These are phyloP conservation scores for Isotomurus palustris DNA, from an alignment of 2,888 invertebrate species.

Conservation along the genomic window DNA sequence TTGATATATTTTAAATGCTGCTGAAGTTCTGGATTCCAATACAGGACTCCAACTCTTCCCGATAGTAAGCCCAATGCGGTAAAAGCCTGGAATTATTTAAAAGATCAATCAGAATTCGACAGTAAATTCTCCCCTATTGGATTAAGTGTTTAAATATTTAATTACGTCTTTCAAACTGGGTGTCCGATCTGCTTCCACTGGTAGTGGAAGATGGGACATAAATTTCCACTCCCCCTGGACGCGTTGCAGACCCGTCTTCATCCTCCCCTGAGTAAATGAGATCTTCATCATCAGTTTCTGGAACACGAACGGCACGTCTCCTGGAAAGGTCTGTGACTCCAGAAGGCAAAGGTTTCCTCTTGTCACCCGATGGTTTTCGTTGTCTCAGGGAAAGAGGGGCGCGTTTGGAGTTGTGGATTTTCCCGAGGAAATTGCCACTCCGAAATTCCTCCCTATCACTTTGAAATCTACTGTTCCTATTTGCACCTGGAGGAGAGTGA, in stretches of 20 bases:
- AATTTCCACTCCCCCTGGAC: not conserved
- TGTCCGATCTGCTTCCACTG: slow-evolving; percentile 17
- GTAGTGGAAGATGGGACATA: not conserved
- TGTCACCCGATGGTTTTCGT: slow-evolving; percentile 1
- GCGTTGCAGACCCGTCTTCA: slow-evolving; percentile 17
- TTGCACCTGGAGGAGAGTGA: not conserved
- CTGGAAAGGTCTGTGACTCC: not conserved
- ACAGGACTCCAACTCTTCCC: slow-evolving; percentile 43
- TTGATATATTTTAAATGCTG: slow-evolving; percentile 32
- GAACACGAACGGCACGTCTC: slow-evolving; percentile 17
- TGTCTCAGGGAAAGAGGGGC: slow-evolving; percentile 12
- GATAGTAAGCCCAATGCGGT: slow-evolving; percentile 38
- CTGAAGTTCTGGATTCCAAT: slow-evolving; percentile 23
- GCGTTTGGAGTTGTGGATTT: not conserved
- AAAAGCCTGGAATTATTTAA: slow-evolving; percentile 20
- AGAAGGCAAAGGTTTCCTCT: not conserved
- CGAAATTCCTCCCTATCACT: not conserved
- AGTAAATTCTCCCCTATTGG: no score
- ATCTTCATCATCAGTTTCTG: slow-evolving; percentile 41
- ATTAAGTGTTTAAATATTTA: not conserved
- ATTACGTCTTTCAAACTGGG: slow-evolving; percentile 30
- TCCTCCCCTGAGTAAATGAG: slow-evolving; percentile 34
- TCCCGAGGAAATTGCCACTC: not conserved
- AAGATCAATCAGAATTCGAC: slow-evolving; percentile 15
- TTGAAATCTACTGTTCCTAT: not conserved